Evolutionary conservation across 1,140 invertebrate species (phyloP).

Genomic region (Xylocopa sonorina): DNA sequence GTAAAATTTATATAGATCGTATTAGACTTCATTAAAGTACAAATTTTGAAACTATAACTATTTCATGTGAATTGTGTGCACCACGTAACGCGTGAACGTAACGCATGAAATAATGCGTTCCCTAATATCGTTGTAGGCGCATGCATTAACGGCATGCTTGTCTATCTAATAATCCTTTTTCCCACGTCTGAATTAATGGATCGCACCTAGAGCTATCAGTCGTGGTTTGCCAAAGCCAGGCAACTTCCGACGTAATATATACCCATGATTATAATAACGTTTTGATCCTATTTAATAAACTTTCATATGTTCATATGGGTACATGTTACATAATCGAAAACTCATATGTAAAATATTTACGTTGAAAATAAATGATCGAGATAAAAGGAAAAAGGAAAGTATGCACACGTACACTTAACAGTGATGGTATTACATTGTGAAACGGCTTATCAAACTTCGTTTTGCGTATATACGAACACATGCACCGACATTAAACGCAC

Average conservation of each 20-base stretch:
- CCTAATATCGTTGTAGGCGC: slow-evolving; percentile 18
- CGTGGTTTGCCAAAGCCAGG: slow-evolving; percentile 13
- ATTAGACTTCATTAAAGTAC: neutral
- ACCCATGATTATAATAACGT: neutral
- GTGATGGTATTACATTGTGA: slow-evolving; percentile 10
- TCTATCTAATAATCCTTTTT: slow-evolving; percentile 45
- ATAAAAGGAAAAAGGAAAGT: neutral
- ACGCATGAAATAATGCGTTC: neutral
- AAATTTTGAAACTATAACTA: neutral
- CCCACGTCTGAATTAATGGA: slow-evolving; percentile 38
- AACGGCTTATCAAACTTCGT: slow-evolving; percentile 36
- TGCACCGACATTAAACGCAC: slow-evolving; percentile 20
- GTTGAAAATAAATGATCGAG: neutral
- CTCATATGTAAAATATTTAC: neutral
- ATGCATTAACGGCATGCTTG: slow-evolving; percentile 21
- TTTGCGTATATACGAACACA: slow-evolving; percentile 35
- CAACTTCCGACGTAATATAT: slow-evolving; percentile 20
- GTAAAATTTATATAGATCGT: too few species aligned
- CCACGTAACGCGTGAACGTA: neutral
- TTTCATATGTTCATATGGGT: neutral
- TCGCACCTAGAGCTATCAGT: slow-evolving; percentile 4
- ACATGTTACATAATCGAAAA: neutral
- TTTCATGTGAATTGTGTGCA: neutral
- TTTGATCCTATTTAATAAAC: slow-evolving; percentile 11
- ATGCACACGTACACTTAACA: neutral